phyloP scores from a whole-genome alignment of 2,113 vertebrate species.

The Strix uralensis region DNA sequence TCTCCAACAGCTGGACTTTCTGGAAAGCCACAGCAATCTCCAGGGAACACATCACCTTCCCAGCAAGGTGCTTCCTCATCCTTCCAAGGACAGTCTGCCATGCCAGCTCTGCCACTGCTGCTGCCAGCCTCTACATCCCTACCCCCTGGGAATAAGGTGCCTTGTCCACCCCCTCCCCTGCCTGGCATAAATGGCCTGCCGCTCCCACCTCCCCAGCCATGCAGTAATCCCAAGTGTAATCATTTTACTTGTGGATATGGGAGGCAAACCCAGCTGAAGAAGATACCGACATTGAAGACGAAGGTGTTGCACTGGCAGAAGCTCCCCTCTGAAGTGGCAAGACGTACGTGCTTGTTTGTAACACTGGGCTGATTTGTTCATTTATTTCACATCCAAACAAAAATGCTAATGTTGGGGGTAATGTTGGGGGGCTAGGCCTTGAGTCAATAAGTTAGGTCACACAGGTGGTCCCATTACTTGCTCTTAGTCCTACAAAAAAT shows the following conservation, averaged over 20 bases:
- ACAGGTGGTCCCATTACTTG: not conserved
- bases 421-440: not conserved
- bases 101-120: not conserved
- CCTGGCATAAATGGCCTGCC: not conserved
- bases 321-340: conserved; percentile 75
- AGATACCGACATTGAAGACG: conserved; percentile 82
- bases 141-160: not conserved
- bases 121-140: not conserved
- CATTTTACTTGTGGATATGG: conserved; percentile 44
- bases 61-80: not conserved
- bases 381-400: not conserved
- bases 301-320: conserved; percentile 97
- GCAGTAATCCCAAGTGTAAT: conserved; percentile 56
- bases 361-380: rapidly evolving
- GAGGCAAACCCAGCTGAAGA: not conserved
- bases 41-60: rapidly evolving
- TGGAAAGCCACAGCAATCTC: not conserved
- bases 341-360: conserved; percentile 72
- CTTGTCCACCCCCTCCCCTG: not conserved
- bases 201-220: not conserved
- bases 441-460: not conserved
- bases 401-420: not conserved
- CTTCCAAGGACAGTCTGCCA: not conserved
- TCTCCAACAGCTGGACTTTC: not conserved
- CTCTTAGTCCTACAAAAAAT: not conserved